Evolutionary conservation across 2,888 invertebrate genomes (phyloP), one percentile per base, ranked within the genome.

Genomic region (Cryptocephalus moraei): DNA sequence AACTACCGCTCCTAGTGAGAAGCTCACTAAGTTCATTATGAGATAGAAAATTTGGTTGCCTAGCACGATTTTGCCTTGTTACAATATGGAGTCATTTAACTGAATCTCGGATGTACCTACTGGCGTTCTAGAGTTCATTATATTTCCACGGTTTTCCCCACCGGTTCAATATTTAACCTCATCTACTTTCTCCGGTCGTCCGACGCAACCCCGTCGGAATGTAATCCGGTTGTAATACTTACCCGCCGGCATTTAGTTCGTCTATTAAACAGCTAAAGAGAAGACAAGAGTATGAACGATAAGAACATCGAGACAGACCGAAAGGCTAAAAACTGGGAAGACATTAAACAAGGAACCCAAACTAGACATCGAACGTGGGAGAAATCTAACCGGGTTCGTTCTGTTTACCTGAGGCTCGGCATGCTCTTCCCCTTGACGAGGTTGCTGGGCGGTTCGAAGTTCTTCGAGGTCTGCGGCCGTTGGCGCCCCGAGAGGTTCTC

Each of bases 351-450:
- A 41, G 46, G 39, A 52, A 52, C 51, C 51, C 39, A 48, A 52
- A 45, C 48, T 47, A 58, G 52, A 58, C 55, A 56, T 49, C 58
- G 45, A 38, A 50, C 33, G 47, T 9, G 31, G 33, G 34, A 46
- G 38, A 40, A 22, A 22, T 6, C 22, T 2, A 22, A 22, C 2
- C 22, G 22, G 6, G 22, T 22, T 22, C 22, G 22, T 6, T 36
- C 36, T 36, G 4, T 36, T 36, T 36, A 36, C 92, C 91, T 91
- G 51, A 94, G 75, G 65, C 92, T 92, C 3, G 94, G 94, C 92
- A 95, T 92, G 75, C 93, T 94, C 73, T 93, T 93, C 51, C 94
- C 93, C 75, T 94, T 91, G 51, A 90, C 85, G 44, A 93, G 75
- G 70, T 88, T 90, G 45, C 80, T 78, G 11, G 78, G 73, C 8